Evolutionary conservation across 2,113 vertebrate species (phyloP).

Genomic region (Proteles cristata): DNA sequence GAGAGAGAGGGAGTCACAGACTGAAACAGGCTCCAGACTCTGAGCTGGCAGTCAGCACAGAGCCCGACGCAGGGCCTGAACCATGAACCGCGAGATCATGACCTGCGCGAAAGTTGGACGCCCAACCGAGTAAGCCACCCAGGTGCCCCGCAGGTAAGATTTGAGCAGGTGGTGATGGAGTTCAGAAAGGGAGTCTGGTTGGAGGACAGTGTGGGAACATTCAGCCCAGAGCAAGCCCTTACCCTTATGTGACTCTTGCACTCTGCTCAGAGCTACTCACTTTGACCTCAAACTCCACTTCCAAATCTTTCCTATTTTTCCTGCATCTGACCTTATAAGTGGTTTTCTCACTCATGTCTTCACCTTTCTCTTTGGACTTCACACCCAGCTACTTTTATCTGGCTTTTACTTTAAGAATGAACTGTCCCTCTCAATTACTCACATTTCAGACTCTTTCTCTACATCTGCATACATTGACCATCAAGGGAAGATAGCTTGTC

Average conservation of each 20-base stretch:
- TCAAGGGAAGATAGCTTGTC: neutral
- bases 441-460: neutral
- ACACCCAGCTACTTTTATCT: neutral
- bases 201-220: neutral
- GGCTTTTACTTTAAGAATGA: neutral
- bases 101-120: too few relatives aligned
- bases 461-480: rapidly evolving
- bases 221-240: neutral
- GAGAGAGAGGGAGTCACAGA: too few relatives aligned
- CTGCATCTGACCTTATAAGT: neutral
- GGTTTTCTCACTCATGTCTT: neutral
- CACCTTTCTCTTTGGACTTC: neutral
- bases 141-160: too few relatives aligned
- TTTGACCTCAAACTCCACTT: neutral
- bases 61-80: too few relatives aligned
- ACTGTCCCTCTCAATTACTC: neutral
- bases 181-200: too few relatives aligned
- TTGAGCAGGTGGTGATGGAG: neutral
- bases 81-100: too few relatives aligned
- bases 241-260: rapidly evolving
- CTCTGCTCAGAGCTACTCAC: neutral
- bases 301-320: neutral
- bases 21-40: too few relatives aligned
- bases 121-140: too few relatives aligned
- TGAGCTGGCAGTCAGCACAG: too few relatives aligned